phyloP scores from a whole-genome alignment of 2,797 vertebrate genomes.

The Limnodromus scolopaceus region DNA sequence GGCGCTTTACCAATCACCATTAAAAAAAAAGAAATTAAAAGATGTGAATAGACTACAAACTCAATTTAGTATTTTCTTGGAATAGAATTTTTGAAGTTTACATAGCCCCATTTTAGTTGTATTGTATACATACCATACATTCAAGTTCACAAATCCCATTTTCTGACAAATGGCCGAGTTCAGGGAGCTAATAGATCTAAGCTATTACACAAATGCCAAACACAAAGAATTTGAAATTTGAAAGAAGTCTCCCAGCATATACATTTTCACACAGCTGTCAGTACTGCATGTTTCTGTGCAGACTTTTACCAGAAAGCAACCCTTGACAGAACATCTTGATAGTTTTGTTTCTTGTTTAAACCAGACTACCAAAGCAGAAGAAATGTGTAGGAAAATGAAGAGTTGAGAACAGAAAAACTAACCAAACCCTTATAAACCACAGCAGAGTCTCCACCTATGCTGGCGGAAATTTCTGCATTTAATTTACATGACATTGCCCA shows the following conservation, averaged over 20 bases:
- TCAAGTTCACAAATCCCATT: conserved; percentile 2
- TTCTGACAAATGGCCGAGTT: conserved; percentile 34
- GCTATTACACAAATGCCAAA: not conserved
- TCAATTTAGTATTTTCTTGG: not conserved
- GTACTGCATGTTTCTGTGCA: not conserved
- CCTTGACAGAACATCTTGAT: not conserved
- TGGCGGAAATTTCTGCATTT: not conserved
- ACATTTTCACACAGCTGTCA: not conserved
- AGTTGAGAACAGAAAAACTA: not conserved
- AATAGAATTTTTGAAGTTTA: conserved; percentile 18
- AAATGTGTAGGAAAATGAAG: not conserved
- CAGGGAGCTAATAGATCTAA: not conserved
- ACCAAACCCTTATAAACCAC: not conserved
- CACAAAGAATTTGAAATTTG: not conserved
- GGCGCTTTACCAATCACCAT: not conserved
- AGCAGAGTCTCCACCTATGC: not conserved
- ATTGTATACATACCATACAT: not conserved
- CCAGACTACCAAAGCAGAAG: not conserved
- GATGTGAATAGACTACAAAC: not conserved
- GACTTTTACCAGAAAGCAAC: not conserved
- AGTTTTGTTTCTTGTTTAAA: not conserved
- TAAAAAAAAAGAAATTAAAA: not conserved
- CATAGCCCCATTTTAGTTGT: not conserved
- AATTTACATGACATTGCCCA: not conserved
- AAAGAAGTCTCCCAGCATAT: not conserved